These are phyloP conservation scores for Chrysodeixis includens DNA, from an alignment of 2,888 invertebrate species.

Conservation along the genomic window DNA sequence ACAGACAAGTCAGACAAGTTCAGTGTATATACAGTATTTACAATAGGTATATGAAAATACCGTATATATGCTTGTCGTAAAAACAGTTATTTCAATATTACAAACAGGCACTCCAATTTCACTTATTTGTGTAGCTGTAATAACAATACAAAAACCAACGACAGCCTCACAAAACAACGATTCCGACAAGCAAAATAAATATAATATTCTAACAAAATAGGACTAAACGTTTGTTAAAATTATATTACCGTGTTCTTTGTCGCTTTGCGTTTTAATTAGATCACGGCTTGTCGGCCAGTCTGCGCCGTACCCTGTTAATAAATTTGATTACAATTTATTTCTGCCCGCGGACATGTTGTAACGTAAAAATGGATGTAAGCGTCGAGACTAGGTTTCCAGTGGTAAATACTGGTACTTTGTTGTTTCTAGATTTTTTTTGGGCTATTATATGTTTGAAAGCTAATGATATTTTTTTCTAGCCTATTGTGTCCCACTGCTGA, in stretches of 20 bases:
- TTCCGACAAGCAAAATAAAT: slow-evolving; percentile 27
- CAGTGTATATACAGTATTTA: too few species aligned
- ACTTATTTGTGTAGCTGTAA: too few species aligned
- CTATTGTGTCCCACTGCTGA: too few species aligned
- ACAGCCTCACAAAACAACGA: not conserved
- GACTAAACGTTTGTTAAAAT: slow-evolving; percentile 41
- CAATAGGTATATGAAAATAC: too few species aligned
- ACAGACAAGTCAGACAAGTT: too few species aligned
- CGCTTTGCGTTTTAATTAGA: slow-evolving; percentile 60
- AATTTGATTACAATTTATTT: slow-evolving; percentile 43
- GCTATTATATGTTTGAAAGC: too few species aligned
- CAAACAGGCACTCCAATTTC: too few species aligned
- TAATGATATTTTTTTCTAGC: too few species aligned
- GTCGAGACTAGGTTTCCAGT: not conserved
- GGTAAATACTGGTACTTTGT: not conserved
- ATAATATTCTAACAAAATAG: slow-evolving; percentile 40
- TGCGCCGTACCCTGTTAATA: slow-evolving; percentile 15
- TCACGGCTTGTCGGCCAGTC: slow-evolving; percentile 32
- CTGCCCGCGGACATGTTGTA: slow-evolving; percentile 15
- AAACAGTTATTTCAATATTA: too few species aligned
- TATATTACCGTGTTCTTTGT: slow-evolving; percentile 55
- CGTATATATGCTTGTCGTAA: too few species aligned
- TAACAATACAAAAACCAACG: not conserved
- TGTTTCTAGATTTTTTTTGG: not conserved
- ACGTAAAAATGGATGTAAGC: not conserved